These are phyloP conservation scores for Leptodirus hochenwartii DNA, from an alignment of 2,888 invertebrate species.

Conservation along the genomic window DNA sequence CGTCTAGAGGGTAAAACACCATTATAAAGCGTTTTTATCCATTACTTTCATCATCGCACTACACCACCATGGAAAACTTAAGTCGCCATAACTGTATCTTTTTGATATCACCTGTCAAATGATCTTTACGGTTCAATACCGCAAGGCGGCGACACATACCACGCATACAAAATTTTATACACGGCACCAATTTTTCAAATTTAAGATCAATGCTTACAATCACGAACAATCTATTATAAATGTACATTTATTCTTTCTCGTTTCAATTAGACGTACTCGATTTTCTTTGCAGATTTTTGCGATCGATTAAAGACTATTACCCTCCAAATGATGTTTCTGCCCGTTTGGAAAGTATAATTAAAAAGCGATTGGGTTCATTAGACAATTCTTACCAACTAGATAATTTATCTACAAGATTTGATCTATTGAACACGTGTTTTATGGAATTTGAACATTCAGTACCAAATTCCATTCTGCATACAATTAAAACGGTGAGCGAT, in stretches of 20 bases:
- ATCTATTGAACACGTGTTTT: constrained; percentile 49
- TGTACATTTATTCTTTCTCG: not conserved
- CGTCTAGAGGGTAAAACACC: constrained; percentile 58
- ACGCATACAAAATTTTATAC: too few relatives aligned
- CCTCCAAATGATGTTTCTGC: constrained; percentile 48
- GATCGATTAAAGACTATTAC: constrained; percentile 38
- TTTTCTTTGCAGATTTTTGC: constrained; percentile 4
- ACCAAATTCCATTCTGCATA: constrained; percentile 66
- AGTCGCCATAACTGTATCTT: too few relatives aligned
- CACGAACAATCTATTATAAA: too few relatives aligned
- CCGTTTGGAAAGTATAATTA: constrained; percentile 41
- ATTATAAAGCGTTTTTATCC: too few relatives aligned
- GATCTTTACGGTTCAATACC: too few relatives aligned
- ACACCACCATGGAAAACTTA: too few relatives aligned
- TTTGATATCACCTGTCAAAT: too few relatives aligned
- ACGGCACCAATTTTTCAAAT: too few relatives aligned
- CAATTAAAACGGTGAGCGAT: constrained; percentile 57
- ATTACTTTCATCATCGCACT: too few relatives aligned
- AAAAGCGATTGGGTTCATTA: constrained; percentile 29
- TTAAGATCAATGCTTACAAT: too few relatives aligned
- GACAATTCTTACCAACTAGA: constrained; percentile 29
- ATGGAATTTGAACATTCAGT: constrained; percentile 56
- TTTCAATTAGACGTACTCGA: not conserved
- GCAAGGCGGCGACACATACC: too few relatives aligned
- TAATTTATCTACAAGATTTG: constrained; percentile 40